These are phyloP conservation scores for Eledona agricola DNA, from an alignment of 2,888 invertebrate species.

Conservation along the genomic window DNA sequence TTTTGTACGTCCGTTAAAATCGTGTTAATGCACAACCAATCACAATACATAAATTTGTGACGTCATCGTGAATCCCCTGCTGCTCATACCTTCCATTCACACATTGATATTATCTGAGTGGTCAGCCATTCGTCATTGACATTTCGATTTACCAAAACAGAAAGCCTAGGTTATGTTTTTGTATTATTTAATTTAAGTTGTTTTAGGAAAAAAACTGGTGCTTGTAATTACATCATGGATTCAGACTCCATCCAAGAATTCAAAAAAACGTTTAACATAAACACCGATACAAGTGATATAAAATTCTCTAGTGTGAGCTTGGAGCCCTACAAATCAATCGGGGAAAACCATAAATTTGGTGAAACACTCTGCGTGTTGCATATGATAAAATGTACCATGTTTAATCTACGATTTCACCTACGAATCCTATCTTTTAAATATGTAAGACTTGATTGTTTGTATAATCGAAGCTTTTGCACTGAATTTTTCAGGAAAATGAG, in stretches of 20 bases:
- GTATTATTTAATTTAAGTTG: too few species aligned
- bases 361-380: conserved; percentile 28
- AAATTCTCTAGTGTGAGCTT: conserved; percentile 10
- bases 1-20: too few species aligned
- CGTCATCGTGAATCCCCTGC: too few species aligned
- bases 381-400: conserved; percentile 6
- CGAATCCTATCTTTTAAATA: conserved; percentile 39
- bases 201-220: too few species aligned
- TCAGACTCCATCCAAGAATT: conserved; percentile 11
- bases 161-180: too few species aligned
- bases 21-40: too few species aligned
- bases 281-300: conserved; percentile 19
- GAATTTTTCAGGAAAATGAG: conserved; percentile 36
- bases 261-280: conserved; percentile 21
- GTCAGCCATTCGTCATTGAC: too few species aligned
- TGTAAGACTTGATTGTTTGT: conserved; percentile 28
- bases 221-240: too few species aligned
- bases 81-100: too few species aligned
- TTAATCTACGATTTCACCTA: conserved; percentile 23
- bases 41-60: too few species aligned
- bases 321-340: conserved; percentile 20
- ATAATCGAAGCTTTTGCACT: background rate
- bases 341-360: conserved; percentile 23
- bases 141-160: too few species aligned
- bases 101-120: too few species aligned